Percentiles rank a stretch among this genome's conserved stretches.
phyloP scores from a whole-genome alignment of 2,888 invertebrate species.

The Tiliacea citrago region DNA sequence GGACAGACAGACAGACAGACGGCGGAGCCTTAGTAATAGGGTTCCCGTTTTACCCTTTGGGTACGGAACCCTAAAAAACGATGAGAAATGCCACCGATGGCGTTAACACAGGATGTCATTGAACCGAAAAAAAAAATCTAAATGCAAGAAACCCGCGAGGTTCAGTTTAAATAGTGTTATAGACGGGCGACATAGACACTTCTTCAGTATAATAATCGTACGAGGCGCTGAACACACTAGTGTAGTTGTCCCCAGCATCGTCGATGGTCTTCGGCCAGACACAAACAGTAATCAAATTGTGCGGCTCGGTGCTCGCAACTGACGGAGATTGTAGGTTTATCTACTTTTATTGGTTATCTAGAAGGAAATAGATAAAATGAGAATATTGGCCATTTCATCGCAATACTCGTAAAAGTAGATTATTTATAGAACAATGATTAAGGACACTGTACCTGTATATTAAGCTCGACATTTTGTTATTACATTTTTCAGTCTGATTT shows the following conservation, averaged over 20 bases:
- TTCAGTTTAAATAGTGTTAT: not conserved
- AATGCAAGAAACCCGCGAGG: not conserved
- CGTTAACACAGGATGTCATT: no score
- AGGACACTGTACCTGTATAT: not conserved
- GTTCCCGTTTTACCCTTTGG: no score
- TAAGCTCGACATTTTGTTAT: not conserved
- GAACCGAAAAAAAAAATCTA: no score
- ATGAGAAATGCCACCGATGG: not conserved
- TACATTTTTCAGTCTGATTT: not conserved
- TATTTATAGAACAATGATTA: conserved; percentile 1
- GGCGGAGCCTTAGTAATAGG: no score
- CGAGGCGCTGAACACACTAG: conserved; percentile 3
- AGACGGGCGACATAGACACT: not conserved
- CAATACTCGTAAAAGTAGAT: conserved; percentile 14
- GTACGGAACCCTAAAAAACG: no score
- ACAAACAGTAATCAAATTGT: conserved; percentile 51
- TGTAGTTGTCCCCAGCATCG: not conserved
- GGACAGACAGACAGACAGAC: no score
- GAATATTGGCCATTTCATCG: conserved; percentile 5
- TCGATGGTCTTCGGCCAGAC: conserved; percentile 37
- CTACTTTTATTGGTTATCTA: conserved; percentile 31
- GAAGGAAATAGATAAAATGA: conserved; percentile 23
- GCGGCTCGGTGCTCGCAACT: conserved; percentile 24
- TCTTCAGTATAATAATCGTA: not conserved
- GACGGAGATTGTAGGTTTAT: conserved; percentile 19